Evolutionary conservation across 2,113 vertebrate species (phyloP).

Genomic region (Aplodontia rufa): DNA sequence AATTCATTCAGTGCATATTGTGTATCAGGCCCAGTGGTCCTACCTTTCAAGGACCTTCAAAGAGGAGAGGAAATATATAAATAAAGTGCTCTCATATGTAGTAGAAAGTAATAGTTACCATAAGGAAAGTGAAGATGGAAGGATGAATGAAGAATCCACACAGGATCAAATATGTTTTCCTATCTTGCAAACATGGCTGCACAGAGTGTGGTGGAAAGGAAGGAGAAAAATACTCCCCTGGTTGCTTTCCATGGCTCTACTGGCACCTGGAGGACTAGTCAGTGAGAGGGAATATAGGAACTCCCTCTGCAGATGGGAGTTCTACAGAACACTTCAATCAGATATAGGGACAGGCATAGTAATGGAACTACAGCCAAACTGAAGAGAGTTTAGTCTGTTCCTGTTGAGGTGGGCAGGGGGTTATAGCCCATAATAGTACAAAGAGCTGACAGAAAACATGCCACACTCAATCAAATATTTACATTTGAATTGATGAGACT

Average conservation of each 20-base stretch:
- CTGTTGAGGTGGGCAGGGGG: neutral
- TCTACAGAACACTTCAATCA: neutral
- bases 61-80: neutral
- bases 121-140: neutral
- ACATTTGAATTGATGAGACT: neutral
- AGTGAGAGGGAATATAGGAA: neutral
- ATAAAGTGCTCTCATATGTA: neutral
- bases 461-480: neutral
- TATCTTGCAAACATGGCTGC: neutral
- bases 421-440: neutral
- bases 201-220: neutral
- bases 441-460: neutral
- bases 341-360: neutral
- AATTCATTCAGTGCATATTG: neutral
- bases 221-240: neutral
- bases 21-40: neutral
- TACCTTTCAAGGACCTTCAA: neutral
- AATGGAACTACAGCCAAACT: conserved; percentile 10
- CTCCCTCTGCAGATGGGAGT: neutral
- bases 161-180: neutral
- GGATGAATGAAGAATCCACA: neutral
- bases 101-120: neutral
- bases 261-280: neutral
- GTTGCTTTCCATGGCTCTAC: neutral
- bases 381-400: neutral